A percentile compares a stretch with the other conserved stretches of the same genome.
Evolutionary conservation across 37 sponge, comb jelly and placozoan species (phyloP).

Genomic region (Ephydatia muelleri): DNA sequence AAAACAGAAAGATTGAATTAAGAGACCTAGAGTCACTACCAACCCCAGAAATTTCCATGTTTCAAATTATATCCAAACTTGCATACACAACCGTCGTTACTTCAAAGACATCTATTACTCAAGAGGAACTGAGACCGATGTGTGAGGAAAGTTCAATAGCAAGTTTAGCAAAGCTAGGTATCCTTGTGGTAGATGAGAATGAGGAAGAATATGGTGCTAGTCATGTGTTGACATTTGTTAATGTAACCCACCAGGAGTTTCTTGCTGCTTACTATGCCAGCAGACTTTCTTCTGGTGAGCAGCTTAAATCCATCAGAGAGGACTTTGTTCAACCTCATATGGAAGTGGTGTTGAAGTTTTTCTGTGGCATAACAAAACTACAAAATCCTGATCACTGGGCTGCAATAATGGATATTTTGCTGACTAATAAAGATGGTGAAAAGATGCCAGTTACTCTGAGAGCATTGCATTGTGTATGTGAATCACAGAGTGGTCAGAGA

Average conservation of each 20-base stretch:
- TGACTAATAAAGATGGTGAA: background rate
- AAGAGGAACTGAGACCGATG: background rate
- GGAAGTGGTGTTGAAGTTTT: conserved; percentile 57
- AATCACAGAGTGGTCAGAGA: conserved; percentile 7
- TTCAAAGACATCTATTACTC: conserved; percentile 11
- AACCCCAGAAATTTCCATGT: background rate
- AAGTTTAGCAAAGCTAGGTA: background rate
- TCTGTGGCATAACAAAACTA: conserved; percentile 24
- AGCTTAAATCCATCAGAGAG: background rate
- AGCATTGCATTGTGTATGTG: conserved; percentile 48
- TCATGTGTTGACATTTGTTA: conserved; percentile 41
- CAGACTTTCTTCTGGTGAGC: background rate
- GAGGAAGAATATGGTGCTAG: conserved; percentile 4
- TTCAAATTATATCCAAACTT: conserved; percentile 14
- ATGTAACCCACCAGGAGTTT: conserved; percentile 59
- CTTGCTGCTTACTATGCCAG: conserved; percentile 32
- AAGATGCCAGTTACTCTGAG: background rate
- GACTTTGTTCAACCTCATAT: conserved; percentile 14
- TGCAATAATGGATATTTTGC: conserved; percentile 6
- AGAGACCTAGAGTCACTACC: conserved; percentile 7
- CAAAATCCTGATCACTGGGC: background rate
- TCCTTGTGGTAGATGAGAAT: background rate
- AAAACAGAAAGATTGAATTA: conserved; percentile 11
- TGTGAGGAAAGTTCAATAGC: too few relatives aligned
- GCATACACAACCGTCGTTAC: conserved; percentile 16